Evolutionary conservation across 2,888 invertebrate species (phyloP), one percentile per base, ranked within the genome.

Genomic region (Limnephilus marmoratus): DNA sequence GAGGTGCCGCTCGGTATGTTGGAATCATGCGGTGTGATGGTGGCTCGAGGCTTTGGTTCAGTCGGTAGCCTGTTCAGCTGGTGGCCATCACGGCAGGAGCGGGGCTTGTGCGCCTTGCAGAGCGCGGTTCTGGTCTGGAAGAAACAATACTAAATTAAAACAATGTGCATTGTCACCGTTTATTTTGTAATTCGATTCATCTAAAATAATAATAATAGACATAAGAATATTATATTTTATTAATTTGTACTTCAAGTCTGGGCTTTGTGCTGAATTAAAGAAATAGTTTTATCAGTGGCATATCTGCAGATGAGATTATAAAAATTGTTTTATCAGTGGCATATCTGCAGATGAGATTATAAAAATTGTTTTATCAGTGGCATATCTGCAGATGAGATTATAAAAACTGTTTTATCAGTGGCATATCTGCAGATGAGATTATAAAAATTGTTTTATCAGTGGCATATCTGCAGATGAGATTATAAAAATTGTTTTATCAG

Each of bases 21-120:
- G 18, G 24, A 68, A 68, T 68, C 68, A 24, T 24, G 68, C 7
- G 2, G 68, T 83, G 83, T 34, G 37, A 83, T 83, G 83, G 34
- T 83, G 83, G 83, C 83, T 83, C 7, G 83, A 83, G 83, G 83
- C 83, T 83, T 83, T 83, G 41, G 34, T 83, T 83, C 83, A 83
- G 83, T 83, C 83, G 37, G 34, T 83, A 34, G 83, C 83, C 83
- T 83, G 83, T 18, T 18, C 83, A 83, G 83, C 41, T 18, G 4
- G 31, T 31, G 31, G 83, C 34, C 45, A 90, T 90, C 90, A 90
- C 90, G 83, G 68, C 68, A 68, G 41, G 45, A 45, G 45, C 12
- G 45, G 45, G 34, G 82, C 53, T 34, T 83, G 90, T 24, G 68
- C 68, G n/a, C 31, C 90, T 90, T 83, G 82, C 82, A 15, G 82